Evolutionary conservation across 2,113 vertebrate genomes (phyloP).

Genomic region (Labeo rohita): DNA sequence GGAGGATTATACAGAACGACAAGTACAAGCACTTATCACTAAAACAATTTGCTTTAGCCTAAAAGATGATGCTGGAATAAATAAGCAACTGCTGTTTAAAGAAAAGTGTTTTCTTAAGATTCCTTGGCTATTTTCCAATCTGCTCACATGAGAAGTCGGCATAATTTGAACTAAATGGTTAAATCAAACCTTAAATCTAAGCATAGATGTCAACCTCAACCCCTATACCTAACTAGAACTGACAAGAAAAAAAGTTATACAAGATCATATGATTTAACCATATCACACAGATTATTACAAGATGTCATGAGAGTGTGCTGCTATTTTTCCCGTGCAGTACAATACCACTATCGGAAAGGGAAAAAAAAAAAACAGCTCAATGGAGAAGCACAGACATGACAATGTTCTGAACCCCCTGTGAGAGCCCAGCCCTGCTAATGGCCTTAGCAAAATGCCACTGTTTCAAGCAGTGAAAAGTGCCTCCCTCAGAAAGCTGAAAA

Average conservation of each 20-base stretch:
- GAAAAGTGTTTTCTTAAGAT: not conserved
- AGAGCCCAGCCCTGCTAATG: constrained; percentile 12
- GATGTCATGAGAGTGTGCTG: not conserved
- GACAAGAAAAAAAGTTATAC: not conserved
- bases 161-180: not conserved
- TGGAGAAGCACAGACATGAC: not conserved
- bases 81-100: not conserved
- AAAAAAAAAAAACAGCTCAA: not conserved
- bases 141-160: not conserved
- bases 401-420: constrained; percentile 23
- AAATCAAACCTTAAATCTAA: not conserved
- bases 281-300: not conserved
- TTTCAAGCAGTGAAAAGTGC: constrained; percentile 32
- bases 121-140: not conserved
- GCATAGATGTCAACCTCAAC: not conserved
- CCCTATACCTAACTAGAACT: not conserved
- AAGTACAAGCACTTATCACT: not conserved
- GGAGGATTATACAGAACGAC: not conserved
- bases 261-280: not conserved
- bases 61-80: not conserved
- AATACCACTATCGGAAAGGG: not conserved
- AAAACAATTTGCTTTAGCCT: no score
- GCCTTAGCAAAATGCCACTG: constrained; percentile 21
- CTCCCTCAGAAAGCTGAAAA: constrained; percentile 36
- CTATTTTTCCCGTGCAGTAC: not conserved